These are phyloP conservation scores for Panorpa germanica DNA, from an alignment of 2,888 invertebrate genomes.

Conservation along the genomic window DNA sequence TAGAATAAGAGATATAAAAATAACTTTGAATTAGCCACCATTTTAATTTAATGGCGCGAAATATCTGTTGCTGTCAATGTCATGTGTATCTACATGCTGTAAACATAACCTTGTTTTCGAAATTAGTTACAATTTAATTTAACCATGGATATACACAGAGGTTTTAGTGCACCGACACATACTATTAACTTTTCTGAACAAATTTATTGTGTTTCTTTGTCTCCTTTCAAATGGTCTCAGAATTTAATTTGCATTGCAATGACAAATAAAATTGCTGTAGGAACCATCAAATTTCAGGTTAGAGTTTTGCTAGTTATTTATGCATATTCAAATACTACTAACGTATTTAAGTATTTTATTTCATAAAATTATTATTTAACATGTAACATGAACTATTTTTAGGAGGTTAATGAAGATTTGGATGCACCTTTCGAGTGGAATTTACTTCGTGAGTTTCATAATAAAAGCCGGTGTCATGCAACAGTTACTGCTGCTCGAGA, in stretches of 20 bases:
- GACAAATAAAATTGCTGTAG: slow-evolving; percentile 32
- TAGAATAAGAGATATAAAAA: too few relatives aligned
- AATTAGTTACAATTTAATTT: too few relatives aligned
- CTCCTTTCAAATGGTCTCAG: slow-evolving; percentile 42
- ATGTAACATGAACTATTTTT: slow-evolving; percentile 7
- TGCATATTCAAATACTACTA: slow-evolving; percentile 8
- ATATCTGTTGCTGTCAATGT: too few relatives aligned
- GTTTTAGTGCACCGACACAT: slow-evolving; percentile 26
- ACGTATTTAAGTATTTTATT: slow-evolving; percentile 7
- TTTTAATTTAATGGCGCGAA: too few relatives aligned
- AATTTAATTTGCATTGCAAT: slow-evolving; percentile 39
- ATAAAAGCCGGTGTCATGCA: slow-evolving; percentile 31
- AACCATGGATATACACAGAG: too few relatives aligned
- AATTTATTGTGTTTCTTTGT: slow-evolving; percentile 36
- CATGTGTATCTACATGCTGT: too few relatives aligned
- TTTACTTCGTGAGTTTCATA: slow-evolving; percentile 32
- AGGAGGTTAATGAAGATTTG: slow-evolving; percentile 32
- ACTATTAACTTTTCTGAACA: slow-evolving; percentile 30
- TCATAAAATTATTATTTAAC: slow-evolving; percentile 14
- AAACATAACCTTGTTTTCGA: too few relatives aligned
- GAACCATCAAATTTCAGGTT: slow-evolving; percentile 35
- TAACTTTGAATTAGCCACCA: too few relatives aligned
- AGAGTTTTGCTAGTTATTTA: slow-evolving; percentile 13
- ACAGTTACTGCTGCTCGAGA: slow-evolving; percentile 45
- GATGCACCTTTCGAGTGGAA: slow-evolving; percentile 31